Percentiles rank a stretch among this genome's conserved stretches.
Conservation (phyloP, 2,797 vertebrate species). For the Rousettus madagascariensis region DNA sequence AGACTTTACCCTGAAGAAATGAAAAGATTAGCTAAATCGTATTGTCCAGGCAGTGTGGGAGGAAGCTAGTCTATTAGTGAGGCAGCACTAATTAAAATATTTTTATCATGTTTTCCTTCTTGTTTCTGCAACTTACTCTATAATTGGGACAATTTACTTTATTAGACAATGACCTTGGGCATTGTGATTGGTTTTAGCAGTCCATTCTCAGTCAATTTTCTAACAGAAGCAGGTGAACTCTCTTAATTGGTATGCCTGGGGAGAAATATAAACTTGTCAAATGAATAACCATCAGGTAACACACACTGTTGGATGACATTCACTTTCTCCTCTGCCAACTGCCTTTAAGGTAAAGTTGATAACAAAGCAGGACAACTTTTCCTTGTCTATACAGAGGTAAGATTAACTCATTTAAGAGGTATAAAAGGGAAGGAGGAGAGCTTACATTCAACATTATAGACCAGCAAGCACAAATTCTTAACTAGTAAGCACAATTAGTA, state of each 20-base stretch:
- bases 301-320: conserved; percentile 41
- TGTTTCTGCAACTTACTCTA: conserved; percentile 63
- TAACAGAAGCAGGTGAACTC: conserved; percentile 58
- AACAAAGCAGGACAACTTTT: conserved; percentile 40
- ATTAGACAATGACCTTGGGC: conserved; percentile 75
- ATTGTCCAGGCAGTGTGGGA: conserved; percentile 33
- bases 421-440: neutral
- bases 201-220: conserved; percentile 64
- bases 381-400: neutral
- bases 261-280: conserved; percentile 71
- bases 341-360: conserved; percentile 46
- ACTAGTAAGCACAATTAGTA: neutral
- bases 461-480: neutral
- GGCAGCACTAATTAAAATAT: conserved; percentile 74
- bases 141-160: conserved; percentile 78
- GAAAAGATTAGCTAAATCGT: conserved; percentile 52
- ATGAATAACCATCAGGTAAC: conserved; percentile 65
- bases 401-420: conserved; percentile 25
- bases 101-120: conserved; percentile 67
- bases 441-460: neutral
- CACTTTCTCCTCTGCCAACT: conserved; percentile 58
- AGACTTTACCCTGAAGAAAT: conserved; percentile 55
- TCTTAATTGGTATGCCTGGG: conserved; percentile 73
- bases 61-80: conserved; percentile 61
- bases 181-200: conserved; percentile 55